phyloP scores from a whole-genome alignment of 2,888 invertebrate species.

The Pollenia griseotomentosa region DNA sequence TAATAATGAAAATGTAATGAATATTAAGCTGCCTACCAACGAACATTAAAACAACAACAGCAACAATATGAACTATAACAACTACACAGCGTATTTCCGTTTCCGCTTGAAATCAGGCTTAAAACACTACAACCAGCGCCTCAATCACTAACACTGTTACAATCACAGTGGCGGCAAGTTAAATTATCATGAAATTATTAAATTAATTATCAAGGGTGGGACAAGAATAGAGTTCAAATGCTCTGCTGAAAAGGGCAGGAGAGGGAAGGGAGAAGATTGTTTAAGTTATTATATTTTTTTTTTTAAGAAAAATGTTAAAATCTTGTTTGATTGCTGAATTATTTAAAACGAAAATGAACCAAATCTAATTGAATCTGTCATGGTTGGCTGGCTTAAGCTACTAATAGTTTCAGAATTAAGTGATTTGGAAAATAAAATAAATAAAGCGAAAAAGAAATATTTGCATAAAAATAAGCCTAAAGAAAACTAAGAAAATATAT shows the following conservation, averaged over 20 bases:
- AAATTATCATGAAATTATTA: conserved; percentile 51
- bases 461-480: neutral
- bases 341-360: neutral
- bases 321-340: neutral
- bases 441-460: neutral
- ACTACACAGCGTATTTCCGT: conserved; percentile 71
- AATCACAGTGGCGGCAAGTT: conserved; percentile 1
- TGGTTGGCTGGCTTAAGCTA: conserved; percentile 8
- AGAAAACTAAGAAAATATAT: too few species aligned
- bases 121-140: neutral
- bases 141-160: neutral
- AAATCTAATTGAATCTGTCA: conserved; percentile 20
- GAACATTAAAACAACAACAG: neutral
- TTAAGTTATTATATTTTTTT: neutral
- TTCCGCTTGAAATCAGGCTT: conserved; percentile 66
- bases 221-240: neutral
- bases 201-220: conserved; percentile 46
- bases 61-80: conserved; percentile 3
- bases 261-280: neutral
- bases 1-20: conserved; percentile 59
- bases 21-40: conserved; percentile 33
- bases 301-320: neutral
- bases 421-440: neutral
- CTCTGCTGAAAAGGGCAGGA: neutral
- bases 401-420: neutral